These are phyloP conservation scores for Amphilophus citrinellus DNA, from an alignment of 2,113 vertebrate species.

Conservation along the genomic window DNA sequence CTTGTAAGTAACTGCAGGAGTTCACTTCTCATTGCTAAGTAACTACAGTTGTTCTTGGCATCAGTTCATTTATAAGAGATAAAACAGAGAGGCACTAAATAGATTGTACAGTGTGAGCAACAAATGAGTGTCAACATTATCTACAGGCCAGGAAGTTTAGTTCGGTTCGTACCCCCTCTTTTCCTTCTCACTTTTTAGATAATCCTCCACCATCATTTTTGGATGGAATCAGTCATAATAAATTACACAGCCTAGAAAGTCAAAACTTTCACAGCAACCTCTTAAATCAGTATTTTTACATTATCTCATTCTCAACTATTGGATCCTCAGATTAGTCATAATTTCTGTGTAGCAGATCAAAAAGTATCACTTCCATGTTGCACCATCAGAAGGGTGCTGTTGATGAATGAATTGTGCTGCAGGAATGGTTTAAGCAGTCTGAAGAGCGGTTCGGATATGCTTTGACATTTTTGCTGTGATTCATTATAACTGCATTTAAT, in stretches of 20 bases:
- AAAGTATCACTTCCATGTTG: neutral
- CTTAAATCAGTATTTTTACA: neutral
- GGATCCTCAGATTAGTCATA: neutral
- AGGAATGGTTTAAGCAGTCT: neutral
- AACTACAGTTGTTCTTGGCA: neutral
- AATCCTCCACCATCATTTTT: neutral
- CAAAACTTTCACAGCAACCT: neutral
- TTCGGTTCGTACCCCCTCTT: neutral
- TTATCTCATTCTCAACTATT: neutral
- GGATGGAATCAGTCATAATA: neutral
- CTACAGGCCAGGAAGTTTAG: neutral
- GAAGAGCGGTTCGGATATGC: neutral
- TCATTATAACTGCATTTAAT: conserved; percentile 9
- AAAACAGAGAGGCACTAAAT: neutral
- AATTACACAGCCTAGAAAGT: neutral
- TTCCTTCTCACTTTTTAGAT: neutral
- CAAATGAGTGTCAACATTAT: neutral
- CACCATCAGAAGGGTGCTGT: neutral
- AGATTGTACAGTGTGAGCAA: neutral
- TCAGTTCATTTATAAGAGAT: neutral
- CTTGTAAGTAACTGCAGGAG: neutral
- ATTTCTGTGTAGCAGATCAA: neutral
- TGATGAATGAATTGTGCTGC: neutral
- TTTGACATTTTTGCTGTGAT: conserved; percentile 3
- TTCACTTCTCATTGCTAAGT: neutral